Conservation (phyloP, 2,113 vertebrate species). For the Pygathrix nemaeus region DNA sequence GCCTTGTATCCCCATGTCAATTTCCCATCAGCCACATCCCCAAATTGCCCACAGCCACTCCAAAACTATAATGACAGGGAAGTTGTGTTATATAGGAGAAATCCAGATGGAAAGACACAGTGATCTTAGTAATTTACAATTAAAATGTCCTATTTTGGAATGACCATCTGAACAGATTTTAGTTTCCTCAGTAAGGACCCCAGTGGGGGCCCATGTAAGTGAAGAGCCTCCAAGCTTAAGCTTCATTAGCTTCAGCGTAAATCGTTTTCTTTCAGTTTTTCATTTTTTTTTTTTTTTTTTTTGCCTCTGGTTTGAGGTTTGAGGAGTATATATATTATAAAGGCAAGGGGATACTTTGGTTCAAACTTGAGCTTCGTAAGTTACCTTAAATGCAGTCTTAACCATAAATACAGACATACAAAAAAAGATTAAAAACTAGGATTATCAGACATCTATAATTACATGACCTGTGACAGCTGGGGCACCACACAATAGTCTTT, state of each 20-base stretch:
- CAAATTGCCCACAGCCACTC: not conserved
- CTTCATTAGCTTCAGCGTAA: not conserved
- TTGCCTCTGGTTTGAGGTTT: not conserved
- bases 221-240: not conserved
- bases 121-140: not conserved
- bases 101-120: not conserved
- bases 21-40: not conserved
- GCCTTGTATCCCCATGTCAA: not conserved
- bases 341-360: not conserved
- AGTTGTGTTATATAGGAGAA: not conserved
- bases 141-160: conserved; percentile 1
- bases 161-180: not conserved
- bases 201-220: not conserved
- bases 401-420: not conserved
- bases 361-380: not conserved
- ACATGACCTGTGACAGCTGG: not conserved
- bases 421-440: not conserved
- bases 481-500: not conserved
- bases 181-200: not conserved
- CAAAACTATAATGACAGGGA: not conserved
- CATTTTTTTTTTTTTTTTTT: not conserved
- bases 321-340: not conserved
- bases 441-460: not conserved
- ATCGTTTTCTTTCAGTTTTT: too few species aligned
- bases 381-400: not conserved